A percentile compares a stretch with the other conserved stretches of the same genome.
These are phyloP conservation scores for Lochmaea capreae DNA, from an alignment of 2,888 invertebrate species.

Conservation along the genomic window DNA sequence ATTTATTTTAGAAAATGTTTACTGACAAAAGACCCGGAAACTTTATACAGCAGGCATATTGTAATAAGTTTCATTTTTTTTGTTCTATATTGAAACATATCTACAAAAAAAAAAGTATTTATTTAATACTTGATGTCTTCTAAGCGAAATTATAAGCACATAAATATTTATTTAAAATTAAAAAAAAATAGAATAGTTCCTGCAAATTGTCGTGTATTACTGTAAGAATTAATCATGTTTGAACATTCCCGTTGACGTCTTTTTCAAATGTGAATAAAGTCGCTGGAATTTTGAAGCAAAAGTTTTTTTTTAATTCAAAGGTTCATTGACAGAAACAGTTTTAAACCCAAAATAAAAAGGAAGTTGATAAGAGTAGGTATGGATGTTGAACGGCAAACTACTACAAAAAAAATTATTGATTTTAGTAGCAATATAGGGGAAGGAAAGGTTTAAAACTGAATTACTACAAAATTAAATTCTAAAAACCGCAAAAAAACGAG, in stretches of 20 bases:
- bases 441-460: no score
- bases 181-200: slow-evolving; percentile 32
- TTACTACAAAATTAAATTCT: not conserved
- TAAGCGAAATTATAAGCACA: slow-evolving; percentile 32
- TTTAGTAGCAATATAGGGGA: no score
- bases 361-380: no score
- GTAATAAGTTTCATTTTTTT: slow-evolving; percentile 13
- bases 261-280: slow-evolving; percentile 19
- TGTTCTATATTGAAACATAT: slow-evolving; percentile 26
- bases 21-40: slow-evolving; percentile 20
- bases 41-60: slow-evolving; percentile 12
- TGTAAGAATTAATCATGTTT: slow-evolving; percentile 22
- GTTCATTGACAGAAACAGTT: not conserved
- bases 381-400: no score
- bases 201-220: slow-evolving; percentile 34
- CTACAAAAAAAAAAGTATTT: slow-evolving; percentile 20
- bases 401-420: no score
- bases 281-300: slow-evolving; percentile 21
- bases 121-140: slow-evolving; percentile 25
- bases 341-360: no score
- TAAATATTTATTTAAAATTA: slow-evolving; percentile 28
- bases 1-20: slow-evolving; percentile 33
- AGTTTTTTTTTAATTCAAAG: not conserved
- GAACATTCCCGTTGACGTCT: slow-evolving; percentile 1
- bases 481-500: slow-evolving; percentile 5